These are phyloP conservation scores for Pipistrellus kuhlii DNA, from an alignment of 2,797 vertebrate species.

Conservation along the genomic window DNA sequence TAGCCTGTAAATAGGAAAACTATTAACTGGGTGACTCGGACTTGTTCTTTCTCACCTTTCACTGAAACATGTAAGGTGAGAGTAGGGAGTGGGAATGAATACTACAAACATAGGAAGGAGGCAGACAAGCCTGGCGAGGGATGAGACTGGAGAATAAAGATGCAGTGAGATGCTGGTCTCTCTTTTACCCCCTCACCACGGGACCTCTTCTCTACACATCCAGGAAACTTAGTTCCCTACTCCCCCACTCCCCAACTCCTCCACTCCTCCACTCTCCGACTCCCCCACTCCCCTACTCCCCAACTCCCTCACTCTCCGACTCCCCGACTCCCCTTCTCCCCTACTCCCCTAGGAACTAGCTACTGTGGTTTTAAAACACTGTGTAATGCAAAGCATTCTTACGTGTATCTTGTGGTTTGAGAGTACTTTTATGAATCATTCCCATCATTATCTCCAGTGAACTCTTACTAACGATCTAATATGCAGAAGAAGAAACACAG, in stretches of 20 bases:
- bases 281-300: neutral
- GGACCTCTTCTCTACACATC: neutral
- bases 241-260: neutral
- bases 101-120: neutral
- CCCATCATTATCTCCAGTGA: neutral
- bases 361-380: conserved; percentile 17
- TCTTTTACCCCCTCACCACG: neutral
- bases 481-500: neutral
- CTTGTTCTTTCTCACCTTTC: neutral
- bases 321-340: neutral
- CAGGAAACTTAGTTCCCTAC: neutral
- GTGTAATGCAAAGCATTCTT: neutral
- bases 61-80: conserved; percentile 38
- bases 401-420: neutral
- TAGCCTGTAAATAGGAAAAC: conserved; percentile 54
- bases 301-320: neutral
- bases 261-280: too few species aligned
- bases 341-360: neutral
- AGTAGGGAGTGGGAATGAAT: conserved; percentile 7
- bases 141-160: neutral
- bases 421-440: neutral
- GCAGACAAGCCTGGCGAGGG: neutral
- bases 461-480: neutral
- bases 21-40: neutral
- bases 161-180: neutral